These are phyloP conservation scores for Sinonovacula constricta DNA, from an alignment of 1,140 invertebrate species.

Conservation along the genomic window DNA sequence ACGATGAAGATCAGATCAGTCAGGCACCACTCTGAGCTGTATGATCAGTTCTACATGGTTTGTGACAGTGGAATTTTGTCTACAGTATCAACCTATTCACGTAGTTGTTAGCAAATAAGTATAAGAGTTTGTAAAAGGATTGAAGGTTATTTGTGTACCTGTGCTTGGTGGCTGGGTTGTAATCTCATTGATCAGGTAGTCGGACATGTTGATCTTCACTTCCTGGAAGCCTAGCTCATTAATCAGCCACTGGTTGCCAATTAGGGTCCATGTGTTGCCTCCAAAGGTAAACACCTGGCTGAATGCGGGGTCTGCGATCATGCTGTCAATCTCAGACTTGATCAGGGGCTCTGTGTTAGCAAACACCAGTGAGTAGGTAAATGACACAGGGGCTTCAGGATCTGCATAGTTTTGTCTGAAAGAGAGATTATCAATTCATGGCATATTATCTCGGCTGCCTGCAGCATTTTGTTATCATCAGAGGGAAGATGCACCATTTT, in stretches of 20 bases:
- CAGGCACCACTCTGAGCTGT: no score
- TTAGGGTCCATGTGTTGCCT: slow-evolving; percentile 23
- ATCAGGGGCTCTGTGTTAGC: slow-evolving; percentile 46
- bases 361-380: slow-evolving; percentile 44
- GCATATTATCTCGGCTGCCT: no score
- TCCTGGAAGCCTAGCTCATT: slow-evolving; percentile 39
- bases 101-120: no score
- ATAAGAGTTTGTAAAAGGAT: no score
- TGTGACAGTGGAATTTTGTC: no score
- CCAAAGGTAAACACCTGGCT: slow-evolving; percentile 23
- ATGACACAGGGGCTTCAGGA: slow-evolving; percentile 22
- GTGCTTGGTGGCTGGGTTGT: slow-evolving; percentile 12
- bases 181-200: slow-evolving; percentile 35
- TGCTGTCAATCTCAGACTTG: slow-evolving; percentile 26
- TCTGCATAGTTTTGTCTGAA: slow-evolving; percentile 44
- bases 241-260: slow-evolving; percentile 33
- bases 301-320: slow-evolving; percentile 20
- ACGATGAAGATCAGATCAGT: no score
- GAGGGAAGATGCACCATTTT: no score
- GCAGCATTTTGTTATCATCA: no score
- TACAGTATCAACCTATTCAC: no score
- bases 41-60: no score
- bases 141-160: slow-evolving; percentile 22
- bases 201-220: slow-evolving; percentile 46
- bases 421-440: not conserved